These are phyloP conservation scores for Drosophila pachea DNA, from an alignment of 1,140 invertebrate species.

Conservation along the genomic window DNA sequence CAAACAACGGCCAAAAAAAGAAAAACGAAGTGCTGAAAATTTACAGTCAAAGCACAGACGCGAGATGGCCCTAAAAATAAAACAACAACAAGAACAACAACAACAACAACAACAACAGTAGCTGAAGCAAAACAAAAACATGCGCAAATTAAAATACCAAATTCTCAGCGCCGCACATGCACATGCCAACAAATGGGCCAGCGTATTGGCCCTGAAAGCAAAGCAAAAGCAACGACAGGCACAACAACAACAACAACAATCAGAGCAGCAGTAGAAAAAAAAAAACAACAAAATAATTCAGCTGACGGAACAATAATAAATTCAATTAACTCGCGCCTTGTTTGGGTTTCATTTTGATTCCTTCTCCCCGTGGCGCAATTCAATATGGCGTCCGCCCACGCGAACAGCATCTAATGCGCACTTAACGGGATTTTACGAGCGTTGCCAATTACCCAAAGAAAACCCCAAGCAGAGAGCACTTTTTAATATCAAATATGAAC, in stretches of 20 bases:
- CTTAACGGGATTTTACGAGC: constrained; percentile 35
- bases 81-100: not conserved
- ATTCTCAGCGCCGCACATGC: constrained; percentile 26
- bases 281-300: constrained; percentile 11
- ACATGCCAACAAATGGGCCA: constrained; percentile 29
- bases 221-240: too few relatives aligned
- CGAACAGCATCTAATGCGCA: constrained; percentile 33
- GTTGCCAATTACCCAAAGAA: constrained; percentile 25
- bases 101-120: constrained; percentile 2
- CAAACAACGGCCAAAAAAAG: constrained; percentile 12
- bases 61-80: constrained; percentile 6
- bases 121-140: constrained; percentile 17
- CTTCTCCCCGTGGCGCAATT: not conserved
- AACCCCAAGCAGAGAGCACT: not conserved
- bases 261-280: not conserved
- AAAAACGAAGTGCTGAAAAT: constrained; percentile 9
- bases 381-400: constrained; percentile 10
- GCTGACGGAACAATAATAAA: constrained; percentile 39
- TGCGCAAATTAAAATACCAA: constrained; percentile 42
- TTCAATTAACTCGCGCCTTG: constrained; percentile 45
- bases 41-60: constrained; percentile 17
- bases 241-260: constrained; percentile 9
- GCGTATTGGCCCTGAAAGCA: constrained; percentile 13
- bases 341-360: constrained; percentile 46
- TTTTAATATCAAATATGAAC: constrained; percentile 30